Conservation (phyloP, 2,113 vertebrate species). For the Coptodon rendalli region DNA sequence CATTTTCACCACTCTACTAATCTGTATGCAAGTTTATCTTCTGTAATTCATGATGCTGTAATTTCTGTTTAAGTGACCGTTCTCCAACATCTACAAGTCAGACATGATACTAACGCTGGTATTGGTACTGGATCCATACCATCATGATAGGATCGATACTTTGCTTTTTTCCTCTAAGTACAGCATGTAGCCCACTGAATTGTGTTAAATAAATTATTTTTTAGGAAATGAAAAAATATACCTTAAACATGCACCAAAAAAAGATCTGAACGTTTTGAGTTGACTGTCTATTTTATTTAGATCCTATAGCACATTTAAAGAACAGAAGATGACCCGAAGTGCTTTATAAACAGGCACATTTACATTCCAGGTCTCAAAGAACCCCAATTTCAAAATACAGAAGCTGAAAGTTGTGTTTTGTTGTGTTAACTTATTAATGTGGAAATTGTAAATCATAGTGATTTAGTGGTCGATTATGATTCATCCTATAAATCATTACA, state of each 20-base stretch:
- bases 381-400: neutral
- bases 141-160: neutral
- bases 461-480: neutral
- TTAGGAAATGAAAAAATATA: neutral
- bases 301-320: neutral
- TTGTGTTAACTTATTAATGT: neutral
- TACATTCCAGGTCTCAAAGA: neutral
- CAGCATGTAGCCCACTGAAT: neutral
- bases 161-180: neutral
- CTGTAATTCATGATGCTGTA: neutral
- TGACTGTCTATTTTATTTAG: neutral
- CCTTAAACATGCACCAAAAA: neutral
- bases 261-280: neutral
- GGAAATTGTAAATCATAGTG: neutral
- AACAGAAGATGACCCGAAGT: neutral
- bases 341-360: neutral
- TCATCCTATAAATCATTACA: neutral
- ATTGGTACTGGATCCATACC: neutral
- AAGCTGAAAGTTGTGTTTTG: neutral
- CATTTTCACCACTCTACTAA: neutral
- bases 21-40: neutral
- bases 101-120: neutral
- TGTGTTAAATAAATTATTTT: neutral
- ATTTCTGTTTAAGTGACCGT: neutral
- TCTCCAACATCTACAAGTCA: neutral